Base-by-base conservation (phyloP, 2,797 vertebrate genomes). In the Sardinella longiceps region DNA sequence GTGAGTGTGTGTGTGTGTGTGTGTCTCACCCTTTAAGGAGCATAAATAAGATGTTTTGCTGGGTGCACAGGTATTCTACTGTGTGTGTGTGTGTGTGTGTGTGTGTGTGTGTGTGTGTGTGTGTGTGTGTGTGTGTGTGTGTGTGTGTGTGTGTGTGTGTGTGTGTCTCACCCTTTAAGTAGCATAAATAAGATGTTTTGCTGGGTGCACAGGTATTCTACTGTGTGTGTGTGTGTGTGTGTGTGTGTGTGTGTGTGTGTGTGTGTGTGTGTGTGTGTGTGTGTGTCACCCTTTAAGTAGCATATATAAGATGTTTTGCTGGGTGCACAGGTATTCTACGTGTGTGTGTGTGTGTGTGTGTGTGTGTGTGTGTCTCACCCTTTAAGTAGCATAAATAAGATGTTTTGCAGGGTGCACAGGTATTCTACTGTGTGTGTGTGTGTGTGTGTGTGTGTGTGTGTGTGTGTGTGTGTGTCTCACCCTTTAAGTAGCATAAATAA, bases 31-130 rank as follows among this genome's bases (percentile, higher is more conserved):
- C 98, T 96, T 98, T 99, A 88, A 99, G 96, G 90, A 99, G 92
- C 97, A 99, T 98, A 94, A 99, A 99, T 91, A 99, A 95, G 93
- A 99, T 98, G 92, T 97, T 98, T 94, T 99, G 97, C 92, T 99
- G 98, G 92, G 98, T 99, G 93, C 98, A 99, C 9, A 33, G 63
- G 25, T 66, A 25, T 28, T 63, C 58, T 28, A 11, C 25, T 28
- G n/a, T 28, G 43, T 3, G 98, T 58, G 5, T 20, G 23, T 28
- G 2, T 63, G 46, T 48, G 46, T 48, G 98, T 99, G 46, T n/a
- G n/a, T n/a, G n/a, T n/a, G n/a, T n/a, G 43, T 43, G 43, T 43
- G 43, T 43, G 43, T 43, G 43, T 43, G 43, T 43, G 43, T 43
- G 43, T 43, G 43, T 99, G 46, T 48, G 46, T 43, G 33, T 82